Percentiles rank a stretch among this genome's conserved stretches.
Conservation (phyloP, 2,113 vertebrate species). For the Clinocottus analis region DNA sequence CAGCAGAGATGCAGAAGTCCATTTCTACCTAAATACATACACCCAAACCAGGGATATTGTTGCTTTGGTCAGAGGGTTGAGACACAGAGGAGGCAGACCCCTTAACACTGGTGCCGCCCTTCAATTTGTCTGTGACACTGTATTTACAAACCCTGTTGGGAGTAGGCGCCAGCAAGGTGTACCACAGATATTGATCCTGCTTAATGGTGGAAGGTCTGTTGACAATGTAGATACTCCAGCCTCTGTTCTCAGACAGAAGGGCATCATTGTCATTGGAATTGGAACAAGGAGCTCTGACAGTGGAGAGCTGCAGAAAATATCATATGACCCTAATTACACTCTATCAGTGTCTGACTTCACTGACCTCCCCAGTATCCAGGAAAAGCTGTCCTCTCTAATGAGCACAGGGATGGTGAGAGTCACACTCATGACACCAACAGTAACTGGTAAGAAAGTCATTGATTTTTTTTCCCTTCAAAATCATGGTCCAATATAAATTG, state of each 20-base stretch:
- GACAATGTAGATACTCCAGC: too few species aligned
- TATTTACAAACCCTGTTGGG: slow-evolving; percentile 87
- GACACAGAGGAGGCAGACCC: slow-evolving; percentile 76
- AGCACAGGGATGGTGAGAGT: background rate
- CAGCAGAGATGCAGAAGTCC: slow-evolving; percentile 65
- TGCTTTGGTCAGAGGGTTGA: slow-evolving; percentile 34
- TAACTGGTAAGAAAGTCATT: background rate
- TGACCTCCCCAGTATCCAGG: slow-evolving; percentile 64
- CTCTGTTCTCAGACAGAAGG: too few species aligned
- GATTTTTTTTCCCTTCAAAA: background rate
- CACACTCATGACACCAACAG: background rate
- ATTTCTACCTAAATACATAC: slow-evolving; percentile 77
- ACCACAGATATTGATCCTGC: slow-evolving; percentile 89
- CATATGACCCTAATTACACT: slow-evolving; percentile 83
- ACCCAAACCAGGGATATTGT: slow-evolving; percentile 60
- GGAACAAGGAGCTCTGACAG: slow-evolving; percentile 87
- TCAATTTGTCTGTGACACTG: slow-evolving; percentile 80
- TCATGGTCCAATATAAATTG: background rate
- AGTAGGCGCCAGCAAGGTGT: slow-evolving; percentile 88
- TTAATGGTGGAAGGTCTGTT: slow-evolving; percentile 86
- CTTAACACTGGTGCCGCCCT: slow-evolving; percentile 89
- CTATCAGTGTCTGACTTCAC: slow-evolving; percentile 79
- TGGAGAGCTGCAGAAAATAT: slow-evolving; percentile 86
- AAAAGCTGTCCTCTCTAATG: slow-evolving; percentile 67
- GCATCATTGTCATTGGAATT: slow-evolving; percentile 86